Evolutionary conservation across 2,113 vertebrate genomes (phyloP).

Genomic region (Chamaea fasciata): DNA sequence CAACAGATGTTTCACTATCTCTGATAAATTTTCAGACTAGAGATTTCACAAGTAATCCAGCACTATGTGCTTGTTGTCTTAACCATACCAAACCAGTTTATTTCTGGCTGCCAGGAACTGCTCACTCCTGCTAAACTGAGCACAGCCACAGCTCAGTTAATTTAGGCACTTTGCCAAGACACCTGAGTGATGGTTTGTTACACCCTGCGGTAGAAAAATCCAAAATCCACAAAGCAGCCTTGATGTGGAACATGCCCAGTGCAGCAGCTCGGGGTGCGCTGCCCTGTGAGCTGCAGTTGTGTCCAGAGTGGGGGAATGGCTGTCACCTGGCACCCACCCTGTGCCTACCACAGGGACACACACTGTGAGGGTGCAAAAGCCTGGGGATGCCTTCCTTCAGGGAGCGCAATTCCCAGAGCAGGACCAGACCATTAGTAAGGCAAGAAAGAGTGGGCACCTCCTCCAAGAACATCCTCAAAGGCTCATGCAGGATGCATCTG

Average conservation of each 20-base stretch:
- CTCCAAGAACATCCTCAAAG: neutral
- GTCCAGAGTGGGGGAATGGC: neutral
- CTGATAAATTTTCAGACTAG: neutral
- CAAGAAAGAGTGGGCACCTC: neutral
- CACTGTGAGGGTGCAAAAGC: neutral
- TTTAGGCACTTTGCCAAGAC: no score
- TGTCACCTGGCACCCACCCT: neutral
- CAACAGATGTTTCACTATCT: neutral
- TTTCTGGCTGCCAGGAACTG: neutral
- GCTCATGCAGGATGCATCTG: neutral
- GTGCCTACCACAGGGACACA: neutral
- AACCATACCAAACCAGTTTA: neutral
- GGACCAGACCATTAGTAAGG: neutral
- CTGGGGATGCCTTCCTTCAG: neutral
- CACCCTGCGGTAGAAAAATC: neutral
- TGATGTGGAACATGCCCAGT: neutral
- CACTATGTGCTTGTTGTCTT: neutral
- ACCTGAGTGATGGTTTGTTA: accelerated
- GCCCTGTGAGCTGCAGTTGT: neutral
- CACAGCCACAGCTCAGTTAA: neutral
- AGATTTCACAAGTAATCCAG: neutral
- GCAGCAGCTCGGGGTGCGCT: neutral
- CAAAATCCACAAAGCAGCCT: neutral
- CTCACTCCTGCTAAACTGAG: neutral
- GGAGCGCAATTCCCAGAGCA: neutral